These are phyloP conservation scores for Montipora cactus DNA, from an alignment of 64 coral and sea anemone genomes.

Conservation along the genomic window DNA sequence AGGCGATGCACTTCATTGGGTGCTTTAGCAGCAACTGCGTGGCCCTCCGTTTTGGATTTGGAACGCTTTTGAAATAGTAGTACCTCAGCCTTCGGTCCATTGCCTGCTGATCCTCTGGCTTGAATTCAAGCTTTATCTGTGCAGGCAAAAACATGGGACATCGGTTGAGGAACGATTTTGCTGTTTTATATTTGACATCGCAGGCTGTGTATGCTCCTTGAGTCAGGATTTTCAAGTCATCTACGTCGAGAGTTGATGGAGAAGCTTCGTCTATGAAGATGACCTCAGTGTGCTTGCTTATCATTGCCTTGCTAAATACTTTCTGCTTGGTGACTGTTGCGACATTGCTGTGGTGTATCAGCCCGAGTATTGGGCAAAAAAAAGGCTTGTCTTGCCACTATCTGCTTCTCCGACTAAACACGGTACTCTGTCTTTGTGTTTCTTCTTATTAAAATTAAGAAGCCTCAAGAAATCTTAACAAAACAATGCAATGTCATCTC, in stretches of 20 bases:
- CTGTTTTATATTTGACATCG: too few relatives aligned
- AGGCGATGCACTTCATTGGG: not conserved
- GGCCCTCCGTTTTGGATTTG: constrained; percentile 43
- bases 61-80: constrained; percentile 27
- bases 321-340: constrained; percentile 39
- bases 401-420: constrained; percentile 5
- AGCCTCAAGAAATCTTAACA: constrained; percentile 44
- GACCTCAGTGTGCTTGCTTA: constrained; percentile 1
- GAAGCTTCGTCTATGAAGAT: not conserved
- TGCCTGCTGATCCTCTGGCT: too few relatives aligned
- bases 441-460: constrained; percentile 53
- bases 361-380: not conserved
- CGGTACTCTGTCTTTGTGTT: constrained; percentile 49
- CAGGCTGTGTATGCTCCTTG: too few relatives aligned
- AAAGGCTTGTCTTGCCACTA: constrained; percentile 52
- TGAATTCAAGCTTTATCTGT: too few relatives aligned
- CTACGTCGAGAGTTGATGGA: not conserved
- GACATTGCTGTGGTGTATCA: constrained; percentile 19
- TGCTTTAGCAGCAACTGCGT: constrained; percentile 27
- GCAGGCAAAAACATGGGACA: too few relatives aligned
- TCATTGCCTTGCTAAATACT: constrained; percentile 50
- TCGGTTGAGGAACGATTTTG: too few relatives aligned
- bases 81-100: constrained; percentile 19
- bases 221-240: not conserved
- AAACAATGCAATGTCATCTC: constrained; percentile 19